A percentile compares a stretch with the other conserved stretches of the same genome.
Conservation (phyloP, 2,888 invertebrate genomes). For the Drosophila niveifrons region DNA sequence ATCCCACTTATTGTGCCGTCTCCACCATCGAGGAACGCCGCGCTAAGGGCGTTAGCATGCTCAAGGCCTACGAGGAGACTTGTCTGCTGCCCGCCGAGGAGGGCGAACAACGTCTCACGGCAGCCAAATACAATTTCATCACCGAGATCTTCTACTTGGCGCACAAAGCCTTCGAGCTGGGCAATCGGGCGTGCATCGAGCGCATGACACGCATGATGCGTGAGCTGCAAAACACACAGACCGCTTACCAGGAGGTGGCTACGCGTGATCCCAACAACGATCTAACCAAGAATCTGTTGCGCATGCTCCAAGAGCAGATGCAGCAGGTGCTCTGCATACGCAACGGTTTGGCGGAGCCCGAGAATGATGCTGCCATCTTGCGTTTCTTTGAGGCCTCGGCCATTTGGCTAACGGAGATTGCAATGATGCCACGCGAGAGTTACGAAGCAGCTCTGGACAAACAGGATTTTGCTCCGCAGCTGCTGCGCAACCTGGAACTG, state of each 20-base stretch:
- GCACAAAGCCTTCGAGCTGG: slow-evolving; percentile 93
- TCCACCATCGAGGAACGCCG: slow-evolving; percentile 87
- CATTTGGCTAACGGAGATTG: slow-evolving; percentile 94
- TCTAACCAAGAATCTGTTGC: slow-evolving; percentile 88
- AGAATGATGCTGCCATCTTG: slow-evolving; percentile 89
- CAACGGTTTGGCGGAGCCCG: slow-evolving; percentile 91
- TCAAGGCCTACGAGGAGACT: slow-evolving; percentile 90
- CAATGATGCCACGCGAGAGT: slow-evolving; percentile 86
- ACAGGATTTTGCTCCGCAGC: slow-evolving; percentile 88
- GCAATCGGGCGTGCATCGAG: slow-evolving; percentile 89
- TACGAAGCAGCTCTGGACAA: slow-evolving; percentile 76
- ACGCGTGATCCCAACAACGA: slow-evolving; percentile 87
- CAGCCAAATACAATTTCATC: slow-evolving; percentile 91
- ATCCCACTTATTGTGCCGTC: slow-evolving; percentile 94
- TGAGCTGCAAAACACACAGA: slow-evolving; percentile 90
- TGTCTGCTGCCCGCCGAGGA: slow-evolving; percentile 90
- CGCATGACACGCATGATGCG: slow-evolving; percentile 89
- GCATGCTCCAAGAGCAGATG: slow-evolving; percentile 88
- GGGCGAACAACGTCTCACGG: slow-evolving; percentile 86
- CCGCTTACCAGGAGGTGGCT: slow-evolving; percentile 89
- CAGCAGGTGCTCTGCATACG: slow-evolving; percentile 90
- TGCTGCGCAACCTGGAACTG: slow-evolving; percentile 81
- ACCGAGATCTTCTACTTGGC: slow-evolving; percentile 97
- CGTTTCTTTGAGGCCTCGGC: slow-evolving; percentile 93
- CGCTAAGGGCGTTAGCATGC: slow-evolving; percentile 89